A percentile compares a stretch with the other conserved stretches of the same genome.
phyloP scores from a whole-genome alignment of 2,113 vertebrate species.

The Macrotis lagotis region DNA sequence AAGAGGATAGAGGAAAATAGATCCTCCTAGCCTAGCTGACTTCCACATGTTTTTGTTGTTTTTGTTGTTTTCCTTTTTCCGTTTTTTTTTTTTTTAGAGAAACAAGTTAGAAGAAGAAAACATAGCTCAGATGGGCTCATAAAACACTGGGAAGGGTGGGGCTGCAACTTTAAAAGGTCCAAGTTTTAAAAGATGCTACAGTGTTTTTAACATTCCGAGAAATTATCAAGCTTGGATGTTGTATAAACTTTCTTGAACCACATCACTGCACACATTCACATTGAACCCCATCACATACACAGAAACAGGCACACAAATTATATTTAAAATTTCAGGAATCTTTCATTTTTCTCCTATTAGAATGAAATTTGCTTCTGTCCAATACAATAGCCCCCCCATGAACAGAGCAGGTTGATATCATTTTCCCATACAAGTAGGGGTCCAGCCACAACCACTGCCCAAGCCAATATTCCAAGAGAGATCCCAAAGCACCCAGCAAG shows the following conservation, averaged over 20 bases:
- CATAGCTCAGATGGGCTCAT: not conserved
- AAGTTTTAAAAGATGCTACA: conserved; percentile 3
- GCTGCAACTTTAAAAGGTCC: not conserved
- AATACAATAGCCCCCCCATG: not conserved
- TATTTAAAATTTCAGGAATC: not conserved
- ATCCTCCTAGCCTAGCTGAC: not conserved
- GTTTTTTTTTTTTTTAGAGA: not conserved
- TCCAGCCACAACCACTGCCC: not conserved
- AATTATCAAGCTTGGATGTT: not conserved
- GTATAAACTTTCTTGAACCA: not conserved
- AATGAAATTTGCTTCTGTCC: not conserved
- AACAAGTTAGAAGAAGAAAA: not conserved
- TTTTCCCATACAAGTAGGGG: not conserved
- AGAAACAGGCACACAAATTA: not conserved
- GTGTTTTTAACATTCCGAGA: not conserved
- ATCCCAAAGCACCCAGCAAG: not conserved
- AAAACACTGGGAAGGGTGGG: not conserved
- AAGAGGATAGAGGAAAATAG: rapidly evolving
- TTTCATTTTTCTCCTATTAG: not conserved
- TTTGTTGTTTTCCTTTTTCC: not conserved
- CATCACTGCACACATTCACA: not conserved
- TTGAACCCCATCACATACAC: not conserved
- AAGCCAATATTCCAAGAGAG: not conserved
- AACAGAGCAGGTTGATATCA: not conserved
- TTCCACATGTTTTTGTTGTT: not conserved